Evolutionary conservation across 2,797 vertebrate genomes (phyloP), one percentile per base, ranked within the genome.

Genomic region (Strix occidentalis): DNA sequence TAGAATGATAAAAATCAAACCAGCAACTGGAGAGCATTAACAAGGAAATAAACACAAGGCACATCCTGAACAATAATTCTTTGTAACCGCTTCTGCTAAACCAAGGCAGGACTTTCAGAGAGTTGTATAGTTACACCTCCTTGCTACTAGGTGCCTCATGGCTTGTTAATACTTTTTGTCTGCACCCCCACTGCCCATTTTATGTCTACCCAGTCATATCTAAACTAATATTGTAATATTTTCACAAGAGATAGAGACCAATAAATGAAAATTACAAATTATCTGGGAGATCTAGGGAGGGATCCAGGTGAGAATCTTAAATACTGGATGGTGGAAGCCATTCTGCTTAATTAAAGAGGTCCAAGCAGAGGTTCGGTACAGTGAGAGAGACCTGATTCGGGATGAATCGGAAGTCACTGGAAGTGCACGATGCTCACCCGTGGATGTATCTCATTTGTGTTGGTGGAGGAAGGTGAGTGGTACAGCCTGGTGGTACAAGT

Each of bases 1-100:
- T 2, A 92, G 81, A 84, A 90, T 68, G 53, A 94, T 94, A 93
- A 95, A 94, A 96, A 92, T 76, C 88, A 96, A 94, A 94, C 66
- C 81, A 87, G 54, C 50, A 84, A 84, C 21, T 1, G 17, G 70
- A 96, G 84, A 90, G 39, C 23, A 74, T 95, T 93, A 95, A 87
- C 1, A 13, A 82, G 78, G 90, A 96, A 92, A 95, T 80, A 94
- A 95, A 77, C 48, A 74, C 18, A 6, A 92, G 74, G 35, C 13
- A 66, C 53, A 96, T 74, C 39, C 64, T 75, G 71, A 90, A 33
- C 83, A 93, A 76, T 94, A 94, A 94, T 79, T 96, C 86, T 90
- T 89, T 79, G 26, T 70, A 92, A 93, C 70, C 39, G 90, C 35
- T 28, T 61, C 63, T 90, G 46, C 72, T 93, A 96, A 96, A 95